Conservation (phyloP, 2,113 vertebrate species). For the Pterophyllum scalare region DNA sequence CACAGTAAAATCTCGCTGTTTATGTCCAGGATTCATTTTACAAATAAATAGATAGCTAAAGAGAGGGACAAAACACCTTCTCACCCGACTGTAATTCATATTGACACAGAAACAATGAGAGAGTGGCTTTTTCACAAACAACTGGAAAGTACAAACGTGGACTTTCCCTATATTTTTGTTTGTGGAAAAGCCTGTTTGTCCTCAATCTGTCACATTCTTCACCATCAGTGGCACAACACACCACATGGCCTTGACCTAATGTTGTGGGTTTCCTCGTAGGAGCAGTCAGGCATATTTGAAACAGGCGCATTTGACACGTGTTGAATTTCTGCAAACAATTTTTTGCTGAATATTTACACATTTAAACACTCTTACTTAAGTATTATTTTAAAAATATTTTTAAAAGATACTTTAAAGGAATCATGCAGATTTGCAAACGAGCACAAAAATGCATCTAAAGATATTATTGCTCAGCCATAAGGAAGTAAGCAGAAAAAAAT, state of each 20-base stretch:
- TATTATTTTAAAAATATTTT: neutral
- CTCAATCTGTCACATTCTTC: constrained; percentile 76
- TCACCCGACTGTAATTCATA: constrained; percentile 65
- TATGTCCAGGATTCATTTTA: neutral
- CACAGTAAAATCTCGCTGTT: constrained; percentile 13
- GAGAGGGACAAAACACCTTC: constrained; percentile 37
- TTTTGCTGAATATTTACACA: neutral
- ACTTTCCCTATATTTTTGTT: constrained; percentile 76
- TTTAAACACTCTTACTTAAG: neutral
- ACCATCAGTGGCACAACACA: constrained; percentile 63
- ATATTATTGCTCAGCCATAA: constrained; percentile 46
- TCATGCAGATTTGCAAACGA: neutral
- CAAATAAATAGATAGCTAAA: constrained; percentile 41
- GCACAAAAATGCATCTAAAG: constrained; percentile 46
- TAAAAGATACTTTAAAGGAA: neutral
- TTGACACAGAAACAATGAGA: constrained; percentile 78
- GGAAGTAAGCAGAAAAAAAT: constrained; percentile 66
- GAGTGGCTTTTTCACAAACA: constrained; percentile 72
- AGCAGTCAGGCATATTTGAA: constrained; percentile 56
- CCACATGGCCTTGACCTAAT: constrained; percentile 75
- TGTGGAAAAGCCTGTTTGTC: constrained; percentile 76
- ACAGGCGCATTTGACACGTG: constrained; percentile 42
- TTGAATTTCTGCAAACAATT: neutral
- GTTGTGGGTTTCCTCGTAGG: constrained; percentile 68
- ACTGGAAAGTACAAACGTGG: constrained; percentile 67